Evolutionary conservation across 2,888 invertebrate genomes (phyloP), one percentile per base, ranked within the genome.

Genomic region (Drosophila putrida): DNA sequence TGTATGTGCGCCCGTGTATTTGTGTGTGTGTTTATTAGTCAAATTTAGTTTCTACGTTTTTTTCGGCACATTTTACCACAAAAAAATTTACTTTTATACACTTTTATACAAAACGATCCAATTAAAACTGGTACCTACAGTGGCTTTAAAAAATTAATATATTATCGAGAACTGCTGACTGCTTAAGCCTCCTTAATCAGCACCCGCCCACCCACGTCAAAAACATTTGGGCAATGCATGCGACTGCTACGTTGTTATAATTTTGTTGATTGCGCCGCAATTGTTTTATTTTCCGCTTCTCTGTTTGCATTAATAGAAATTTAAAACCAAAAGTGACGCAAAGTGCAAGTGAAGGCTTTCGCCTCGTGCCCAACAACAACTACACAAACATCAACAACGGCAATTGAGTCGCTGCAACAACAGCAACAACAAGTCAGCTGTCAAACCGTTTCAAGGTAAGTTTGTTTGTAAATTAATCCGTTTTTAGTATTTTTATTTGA

Each of bases 381-480:
- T 78, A 69, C 54, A 69, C 53, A 69, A 57, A 63, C 44, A 61
- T 57, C 53, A 63, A 50, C 64, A 64, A 63, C 68, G 55, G 51
- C 59, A 80, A 71, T 63, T 49, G 44, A 75, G 46, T 61, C 35
- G 66, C 46, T 72, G 50, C 57, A 62, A 54, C 71, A 66, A 47
- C 51, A 61, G 60, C 55, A 70, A 55, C 60, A 70, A 63, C 60
- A 63, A 66, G 61, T 77, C 70, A 78, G 77, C 77, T 72, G 77
- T 61, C 64, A 80, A 76, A 71, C 66, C 58, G 72, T 79, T 86
- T 82, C 89, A 85, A 85, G 89, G 85, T 85, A 71, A 85, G 85
- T 89, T 74, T 85, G 78, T 82, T 88, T 82, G 75, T 71, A 73
- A 80, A 75, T 76, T 68, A 86, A 87, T 87, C 59, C 58, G 82